Conservation (phyloP, 2,113 vertebrate species). For the Pelobates fuscus region DNA sequence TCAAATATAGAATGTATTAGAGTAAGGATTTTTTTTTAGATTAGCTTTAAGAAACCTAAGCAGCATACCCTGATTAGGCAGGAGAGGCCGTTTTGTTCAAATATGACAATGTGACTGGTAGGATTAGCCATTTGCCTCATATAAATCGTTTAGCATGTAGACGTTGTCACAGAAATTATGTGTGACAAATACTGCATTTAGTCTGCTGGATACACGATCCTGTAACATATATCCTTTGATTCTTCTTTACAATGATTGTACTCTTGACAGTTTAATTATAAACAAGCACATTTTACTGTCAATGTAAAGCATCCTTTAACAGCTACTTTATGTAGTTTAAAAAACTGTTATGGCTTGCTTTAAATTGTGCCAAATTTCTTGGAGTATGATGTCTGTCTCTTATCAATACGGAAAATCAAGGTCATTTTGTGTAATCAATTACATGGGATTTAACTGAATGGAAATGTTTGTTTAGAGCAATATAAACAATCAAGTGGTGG, state of each 20-base stretch:
- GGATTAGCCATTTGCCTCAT: conserved; percentile 3
- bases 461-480: conserved; percentile 1
- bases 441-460: not conserved
- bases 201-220: not conserved
- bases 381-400: not conserved
- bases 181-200: conserved; percentile 14
- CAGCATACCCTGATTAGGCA: no score
- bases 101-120: not conserved
- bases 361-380: not conserved
- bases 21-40: no score
- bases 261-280: conserved; percentile 31
- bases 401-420: not conserved
- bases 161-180: conserved; percentile 2
- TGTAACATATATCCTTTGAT: conserved; percentile 4
- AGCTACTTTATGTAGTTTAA: conserved; percentile 16
- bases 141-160: not conserved
- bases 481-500: not conserved
- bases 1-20: no score
- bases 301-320: conserved; percentile 20
- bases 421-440: conserved; percentile 22
- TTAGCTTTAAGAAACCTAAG: no score
- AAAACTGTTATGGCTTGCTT: conserved; percentile 3
- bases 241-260: conserved; percentile 16
- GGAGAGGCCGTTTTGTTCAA: not conserved
- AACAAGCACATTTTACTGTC: conserved; percentile 12